Conservation (phyloP, 2,888 invertebrate species). For the Sphaeridia pumilis region DNA sequence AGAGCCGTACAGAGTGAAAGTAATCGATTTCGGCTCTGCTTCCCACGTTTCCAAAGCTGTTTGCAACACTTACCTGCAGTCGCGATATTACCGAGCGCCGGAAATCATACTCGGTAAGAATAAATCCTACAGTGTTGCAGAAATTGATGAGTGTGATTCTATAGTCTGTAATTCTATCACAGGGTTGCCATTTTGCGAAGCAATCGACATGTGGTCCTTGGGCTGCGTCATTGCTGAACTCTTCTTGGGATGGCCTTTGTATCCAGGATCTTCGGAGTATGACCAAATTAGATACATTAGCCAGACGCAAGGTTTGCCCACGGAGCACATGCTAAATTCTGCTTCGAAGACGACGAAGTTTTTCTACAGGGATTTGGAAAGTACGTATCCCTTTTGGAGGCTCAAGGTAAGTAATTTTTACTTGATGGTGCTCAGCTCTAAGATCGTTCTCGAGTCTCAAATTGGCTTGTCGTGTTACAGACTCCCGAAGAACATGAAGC, state of each 20-base stretch:
- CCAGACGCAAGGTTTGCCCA: constrained; percentile 93
- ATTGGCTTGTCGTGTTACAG: too few relatives aligned
- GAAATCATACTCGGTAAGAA: constrained; percentile 73
- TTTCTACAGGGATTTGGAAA: constrained; percentile 91
- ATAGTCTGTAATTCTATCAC: too few relatives aligned
- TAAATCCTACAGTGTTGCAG: background rate
- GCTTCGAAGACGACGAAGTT: constrained; percentile 98
- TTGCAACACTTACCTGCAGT: constrained; percentile 98
- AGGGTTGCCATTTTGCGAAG: constrained; percentile 96
- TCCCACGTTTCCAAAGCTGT: constrained; percentile 99
- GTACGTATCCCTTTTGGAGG: constrained; percentile 53
- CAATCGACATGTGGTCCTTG: constrained; percentile 99
- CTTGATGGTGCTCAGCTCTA: background rate
- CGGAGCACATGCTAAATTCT: constrained; percentile 91
- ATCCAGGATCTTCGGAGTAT: constrained; percentile 98
- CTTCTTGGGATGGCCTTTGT: constrained; percentile 99
- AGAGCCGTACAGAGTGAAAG: constrained; percentile 97
- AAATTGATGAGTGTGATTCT: too few relatives aligned
- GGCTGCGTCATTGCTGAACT: constrained; percentile 99
- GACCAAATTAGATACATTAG: constrained; percentile 96
- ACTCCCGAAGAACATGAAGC: constrained; percentile 97
- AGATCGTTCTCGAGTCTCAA: too few relatives aligned
- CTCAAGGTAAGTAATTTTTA: constrained; percentile 43
- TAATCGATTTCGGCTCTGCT: constrained; percentile 99
- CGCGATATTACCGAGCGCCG: constrained; percentile 94